Percentiles rank a stretch among this genome's conserved stretches.
These are phyloP conservation scores for Lysandra coridon DNA, from an alignment of 2,888 invertebrate species.

Conservation along the genomic window DNA sequence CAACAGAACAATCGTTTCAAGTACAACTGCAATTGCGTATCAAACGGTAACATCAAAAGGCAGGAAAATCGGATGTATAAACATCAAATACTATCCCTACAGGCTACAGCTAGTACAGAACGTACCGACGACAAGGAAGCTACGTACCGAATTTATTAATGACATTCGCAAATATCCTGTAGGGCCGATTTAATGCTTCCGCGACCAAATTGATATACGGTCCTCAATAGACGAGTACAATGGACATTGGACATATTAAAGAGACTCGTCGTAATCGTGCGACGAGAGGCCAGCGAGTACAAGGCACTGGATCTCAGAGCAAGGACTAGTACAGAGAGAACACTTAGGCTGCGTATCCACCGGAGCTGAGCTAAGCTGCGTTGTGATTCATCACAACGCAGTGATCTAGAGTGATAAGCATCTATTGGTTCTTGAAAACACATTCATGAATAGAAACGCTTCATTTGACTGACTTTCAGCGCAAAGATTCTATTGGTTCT, in stretches of 20 bases:
- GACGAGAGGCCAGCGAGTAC: slow-evolving; percentile 60
- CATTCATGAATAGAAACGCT: no score
- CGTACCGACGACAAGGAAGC: slow-evolving; percentile 29
- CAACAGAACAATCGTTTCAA: no score
- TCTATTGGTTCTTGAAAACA: no score
- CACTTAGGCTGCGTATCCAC: no score
- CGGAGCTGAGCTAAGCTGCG: no score
- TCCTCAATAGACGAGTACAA: slow-evolving; percentile 53
- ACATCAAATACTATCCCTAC: background rate
- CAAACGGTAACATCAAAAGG: background rate
- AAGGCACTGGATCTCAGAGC: background rate
- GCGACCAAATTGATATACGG: slow-evolving; percentile 40
- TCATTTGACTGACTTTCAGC: no score
- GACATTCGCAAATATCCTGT: slow-evolving; percentile 40
- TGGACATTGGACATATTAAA: slow-evolving; percentile 38
- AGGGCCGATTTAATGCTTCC: slow-evolving; percentile 43
- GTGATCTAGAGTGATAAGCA: no score
- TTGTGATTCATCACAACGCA: no score
- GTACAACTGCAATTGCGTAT: background rate
- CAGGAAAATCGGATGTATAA: background rate
- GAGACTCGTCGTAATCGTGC: slow-evolving; percentile 37
- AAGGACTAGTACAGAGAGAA: background rate
- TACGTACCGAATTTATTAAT: slow-evolving; percentile 35
- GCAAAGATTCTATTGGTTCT: no score
- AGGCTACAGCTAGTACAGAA: background rate